Conservation (phyloP, 2,113 vertebrate species). For the Esox niger region DNA sequence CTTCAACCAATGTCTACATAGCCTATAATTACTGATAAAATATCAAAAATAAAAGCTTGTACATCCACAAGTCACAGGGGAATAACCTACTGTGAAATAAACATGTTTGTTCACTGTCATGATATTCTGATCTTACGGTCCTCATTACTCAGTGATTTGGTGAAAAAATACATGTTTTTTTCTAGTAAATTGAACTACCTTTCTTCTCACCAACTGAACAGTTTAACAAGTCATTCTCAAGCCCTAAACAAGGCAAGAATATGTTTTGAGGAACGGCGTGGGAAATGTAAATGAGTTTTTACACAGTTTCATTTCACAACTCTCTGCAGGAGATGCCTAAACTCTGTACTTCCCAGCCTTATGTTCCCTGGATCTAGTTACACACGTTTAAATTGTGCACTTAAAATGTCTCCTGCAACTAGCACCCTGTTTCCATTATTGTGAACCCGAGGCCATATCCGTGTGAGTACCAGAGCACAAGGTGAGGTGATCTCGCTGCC, state of each 20-base stretch:
- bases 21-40: too few species aligned
- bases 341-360: constrained; percentile 18
- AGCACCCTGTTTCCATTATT: constrained; percentile 53
- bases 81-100: not conserved
- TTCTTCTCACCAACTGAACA: not conserved
- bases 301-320: constrained; percentile 7
- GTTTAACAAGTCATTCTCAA: not conserved
- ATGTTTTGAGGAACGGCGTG: constrained; percentile 9
- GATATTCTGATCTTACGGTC: not conserved
- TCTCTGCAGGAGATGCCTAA: constrained; percentile 25
- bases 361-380: constrained; percentile 54
- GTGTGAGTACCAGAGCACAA: constrained; percentile 41
- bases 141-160: not conserved
- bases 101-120: not conserved
- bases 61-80: not conserved
- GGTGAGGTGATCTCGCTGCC: constrained; percentile 54
- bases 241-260: constrained; percentile 3
- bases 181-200: too few species aligned
- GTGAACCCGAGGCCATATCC: constrained; percentile 34
- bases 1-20: too few species aligned
- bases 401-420: constrained; percentile 67
- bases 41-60: too few species aligned
- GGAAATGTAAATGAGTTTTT: constrained; percentile 8
- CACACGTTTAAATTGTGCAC: constrained; percentile 58
- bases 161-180: not conserved